Evolutionary conservation across 2,797 vertebrate species (phyloP).

Genomic region (Hapalemur alaotrensis): DNA sequence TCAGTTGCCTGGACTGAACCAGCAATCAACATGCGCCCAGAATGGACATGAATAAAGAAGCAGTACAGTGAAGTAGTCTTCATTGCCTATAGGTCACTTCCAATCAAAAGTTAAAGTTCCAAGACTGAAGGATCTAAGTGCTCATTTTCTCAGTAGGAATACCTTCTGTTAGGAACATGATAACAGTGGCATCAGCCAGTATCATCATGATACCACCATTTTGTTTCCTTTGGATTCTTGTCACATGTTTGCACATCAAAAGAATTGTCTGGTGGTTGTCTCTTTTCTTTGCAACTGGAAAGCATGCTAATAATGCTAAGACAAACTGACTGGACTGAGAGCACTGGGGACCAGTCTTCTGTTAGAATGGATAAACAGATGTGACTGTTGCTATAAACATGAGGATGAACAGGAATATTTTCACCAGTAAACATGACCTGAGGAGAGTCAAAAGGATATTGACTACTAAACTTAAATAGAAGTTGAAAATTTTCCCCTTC

Average conservation of each 20-base stretch:
- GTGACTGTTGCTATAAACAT: constrained; percentile 99
- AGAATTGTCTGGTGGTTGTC: not conserved
- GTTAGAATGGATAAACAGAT: constrained; percentile 99
- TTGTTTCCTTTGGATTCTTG: not conserved
- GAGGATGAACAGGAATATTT: constrained; percentile 99
- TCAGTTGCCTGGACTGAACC: not conserved
- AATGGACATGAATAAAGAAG: not conserved
- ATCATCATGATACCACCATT: not conserved
- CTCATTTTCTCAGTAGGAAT: not conserved
- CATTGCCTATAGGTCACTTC: not conserved
- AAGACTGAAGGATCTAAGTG: not conserved
- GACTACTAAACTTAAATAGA: constrained; percentile 99
- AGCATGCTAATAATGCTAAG: constrained; percentile 99
- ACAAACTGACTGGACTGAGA: constrained; percentile 99
- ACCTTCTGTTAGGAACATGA: not conserved
- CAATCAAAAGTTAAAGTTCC: not conserved
- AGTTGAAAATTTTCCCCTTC: constrained; percentile 99
- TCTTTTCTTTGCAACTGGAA: constrained; percentile 99
- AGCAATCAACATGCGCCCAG: not conserved
- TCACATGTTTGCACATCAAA: not conserved
- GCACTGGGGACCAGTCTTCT: constrained; percentile 99
- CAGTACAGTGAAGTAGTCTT: not conserved
- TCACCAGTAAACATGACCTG: constrained; percentile 99
- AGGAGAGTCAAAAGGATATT: constrained; percentile 99
- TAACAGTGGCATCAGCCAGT: not conserved